A percentile compares a stretch with the other conserved stretches of the same genome.
Evolutionary conservation across 2,113 vertebrate species (phyloP).

Genomic region (Carollia perspicillata): DNA sequence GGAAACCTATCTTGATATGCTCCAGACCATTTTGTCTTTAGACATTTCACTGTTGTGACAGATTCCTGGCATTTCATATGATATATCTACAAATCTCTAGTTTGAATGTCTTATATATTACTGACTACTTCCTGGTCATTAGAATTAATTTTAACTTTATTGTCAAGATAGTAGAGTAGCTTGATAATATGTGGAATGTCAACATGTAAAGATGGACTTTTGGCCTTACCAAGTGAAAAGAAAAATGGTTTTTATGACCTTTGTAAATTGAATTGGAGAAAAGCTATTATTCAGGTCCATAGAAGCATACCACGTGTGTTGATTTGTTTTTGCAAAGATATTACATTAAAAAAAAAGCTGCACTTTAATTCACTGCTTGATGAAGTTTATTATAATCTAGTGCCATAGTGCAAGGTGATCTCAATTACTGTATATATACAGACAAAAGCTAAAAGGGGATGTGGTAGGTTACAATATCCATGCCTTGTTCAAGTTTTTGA

Average conservation of each 20-base stretch:
- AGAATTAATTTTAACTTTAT: not conserved
- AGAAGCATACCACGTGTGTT: not conserved
- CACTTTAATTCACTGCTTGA: not conserved
- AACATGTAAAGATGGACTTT: not conserved
- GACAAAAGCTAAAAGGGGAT: not conserved
- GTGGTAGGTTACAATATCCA: not conserved
- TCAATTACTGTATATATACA: not conserved
- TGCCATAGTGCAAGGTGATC: not conserved
- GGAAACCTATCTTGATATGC: not conserved
- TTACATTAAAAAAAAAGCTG: not conserved
- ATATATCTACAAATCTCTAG: not conserved
- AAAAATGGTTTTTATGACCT: not conserved
- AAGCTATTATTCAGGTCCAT: not conserved
- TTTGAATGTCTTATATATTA: not conserved
- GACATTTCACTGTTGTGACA: not conserved
- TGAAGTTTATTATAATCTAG: not conserved
- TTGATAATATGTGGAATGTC: not conserved
- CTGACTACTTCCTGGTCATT: not conserved
- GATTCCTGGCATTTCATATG: not conserved
- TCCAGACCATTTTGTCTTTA: not conserved
- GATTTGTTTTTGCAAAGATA: not conserved
- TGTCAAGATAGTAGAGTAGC: not conserved
- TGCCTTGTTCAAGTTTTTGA: not conserved
- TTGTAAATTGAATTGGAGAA: not conserved
- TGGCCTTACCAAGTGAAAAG: not conserved